These are phyloP conservation scores for Macrosteles quadrilineatus DNA, from an alignment of 1,140 invertebrate species.

Conservation along the genomic window DNA sequence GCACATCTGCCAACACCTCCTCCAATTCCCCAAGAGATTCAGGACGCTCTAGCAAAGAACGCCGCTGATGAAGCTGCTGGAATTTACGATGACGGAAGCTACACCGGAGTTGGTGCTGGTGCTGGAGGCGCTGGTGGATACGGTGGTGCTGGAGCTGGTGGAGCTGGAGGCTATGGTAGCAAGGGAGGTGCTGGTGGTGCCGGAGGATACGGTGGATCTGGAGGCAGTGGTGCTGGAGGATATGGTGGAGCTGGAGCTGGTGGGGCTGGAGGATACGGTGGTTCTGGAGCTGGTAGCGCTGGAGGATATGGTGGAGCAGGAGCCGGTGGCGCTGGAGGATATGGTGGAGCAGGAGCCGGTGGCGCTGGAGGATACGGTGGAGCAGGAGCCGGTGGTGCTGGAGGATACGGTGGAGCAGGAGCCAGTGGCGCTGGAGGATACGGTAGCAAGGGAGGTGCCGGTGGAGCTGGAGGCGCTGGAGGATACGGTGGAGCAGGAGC, in stretches of 20 bases:
- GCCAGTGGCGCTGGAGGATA: not conserved
- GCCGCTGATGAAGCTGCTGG: constrained; percentile 41
- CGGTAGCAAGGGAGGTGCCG: not conserved
- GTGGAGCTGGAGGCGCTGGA: not conserved
- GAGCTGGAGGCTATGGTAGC: not conserved
- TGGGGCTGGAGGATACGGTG: not conserved
- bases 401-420: not conserved
- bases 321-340: not conserved
- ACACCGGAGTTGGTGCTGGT: constrained; percentile 31
- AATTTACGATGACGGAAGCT: constrained; percentile 38
- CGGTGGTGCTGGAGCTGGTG: not conserved
- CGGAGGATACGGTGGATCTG: not conserved
- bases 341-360: not conserved
- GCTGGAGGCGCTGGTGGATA: constrained; percentile 10
- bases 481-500: not conserved
- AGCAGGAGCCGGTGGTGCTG: not conserved
- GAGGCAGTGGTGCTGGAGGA: constrained; percentile 1
- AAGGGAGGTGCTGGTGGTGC: not conserved
- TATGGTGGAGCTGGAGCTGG: not conserved
- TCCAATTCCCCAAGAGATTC: constrained; percentile 39
- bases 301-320: not conserved
- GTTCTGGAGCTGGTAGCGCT: not conserved
- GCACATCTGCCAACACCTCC: constrained; percentile 38
- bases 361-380: not conserved
- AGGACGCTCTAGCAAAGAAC: constrained; percentile 33